Evolutionary conservation across 2,888 invertebrate species (phyloP), one percentile per base, ranked within the genome.

Genomic region (Platerodrilus igneus): DNA sequence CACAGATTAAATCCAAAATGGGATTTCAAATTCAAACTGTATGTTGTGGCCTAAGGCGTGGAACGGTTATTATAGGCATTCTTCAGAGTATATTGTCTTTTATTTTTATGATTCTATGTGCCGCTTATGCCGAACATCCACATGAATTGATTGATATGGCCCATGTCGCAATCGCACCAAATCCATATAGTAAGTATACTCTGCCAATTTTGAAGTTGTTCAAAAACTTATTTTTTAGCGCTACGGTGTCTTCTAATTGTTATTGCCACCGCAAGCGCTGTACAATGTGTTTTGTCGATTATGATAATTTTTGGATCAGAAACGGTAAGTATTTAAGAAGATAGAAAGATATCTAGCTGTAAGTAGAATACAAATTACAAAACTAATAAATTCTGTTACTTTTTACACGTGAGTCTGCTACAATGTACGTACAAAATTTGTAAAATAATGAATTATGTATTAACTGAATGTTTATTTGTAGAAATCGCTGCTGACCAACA

Each of bases 301-400:
- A 41, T 66, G 20, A 49, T 67, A 4, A 63, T 67, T 34, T 66
- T 65, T 39, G 67, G 60, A 41, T 64, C 65, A 18, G 65, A 64
- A 53, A 62, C 62, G 23, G 67, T 67, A 56, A 60, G 66, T 59
- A n/a, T n/a, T n/a, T n/a, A n/a, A n/a, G n/a, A n/a, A n/a, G n/a
- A n/a, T n/a, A n/a, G n/a, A n/a, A n/a, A n/a, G n/a, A n/a, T n/a
- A n/a, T n/a, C n/a, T n/a, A n/a, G n/a, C n/a, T n/a, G n/a, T n/a
- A n/a, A n/a, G n/a, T n/a, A n/a, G n/a, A n/a, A n/a, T n/a, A n/a
- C n/a, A n/a, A n/a, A n/a, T n/a, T n/a, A n/a, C n/a, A n/a, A n/a
- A n/a, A n/a, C n/a, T n/a, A n/a, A n/a, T n/a, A n/a, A n/a, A n/a
- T n/a, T n/a, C n/a, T n/a, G n/a, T n/a, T n/a, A n/a, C n/a, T n/a